These are phyloP conservation scores for Nephotettix cincticeps DNA, from an alignment of 1,140 invertebrate species.

Conservation along the genomic window DNA sequence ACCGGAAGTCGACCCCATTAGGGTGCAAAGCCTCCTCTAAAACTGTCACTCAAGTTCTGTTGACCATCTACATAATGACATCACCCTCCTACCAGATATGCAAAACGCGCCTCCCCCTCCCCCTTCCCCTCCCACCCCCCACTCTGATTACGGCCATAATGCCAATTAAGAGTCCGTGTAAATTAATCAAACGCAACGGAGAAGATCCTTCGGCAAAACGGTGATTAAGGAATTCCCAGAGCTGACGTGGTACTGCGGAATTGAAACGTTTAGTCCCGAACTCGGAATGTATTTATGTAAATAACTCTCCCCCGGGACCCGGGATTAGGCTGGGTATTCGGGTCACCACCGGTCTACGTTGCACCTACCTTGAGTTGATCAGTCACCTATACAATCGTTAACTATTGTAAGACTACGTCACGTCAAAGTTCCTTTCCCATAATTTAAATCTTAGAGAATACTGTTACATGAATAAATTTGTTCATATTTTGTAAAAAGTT, in stretches of 20 bases:
- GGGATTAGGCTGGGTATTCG: too few relatives aligned
- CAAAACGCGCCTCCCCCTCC: background rate
- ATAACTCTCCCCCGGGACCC: background rate
- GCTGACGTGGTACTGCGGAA: background rate
- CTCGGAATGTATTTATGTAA: background rate
- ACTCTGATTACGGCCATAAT: background rate
- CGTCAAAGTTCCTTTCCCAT: too few relatives aligned
- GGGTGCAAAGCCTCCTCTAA: constrained; percentile 20
- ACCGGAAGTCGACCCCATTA: constrained; percentile 17
- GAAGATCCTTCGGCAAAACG: constrained; percentile 3
- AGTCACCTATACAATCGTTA: too few relatives aligned
- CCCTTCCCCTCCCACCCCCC: background rate
- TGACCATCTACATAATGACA: constrained; percentile 25
- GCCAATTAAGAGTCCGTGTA: constrained; percentile 6
- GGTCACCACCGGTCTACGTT: too few relatives aligned
- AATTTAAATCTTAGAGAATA: too few relatives aligned
- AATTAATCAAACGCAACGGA: background rate
- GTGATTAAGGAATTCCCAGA: constrained; percentile 4
- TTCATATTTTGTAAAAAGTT: too few relatives aligned
- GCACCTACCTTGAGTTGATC: too few relatives aligned
- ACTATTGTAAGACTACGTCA: too few relatives aligned
- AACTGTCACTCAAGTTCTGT: constrained; percentile 23
- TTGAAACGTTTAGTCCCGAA: constrained; percentile 7
- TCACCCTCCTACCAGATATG: constrained; percentile 11
- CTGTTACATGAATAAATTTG: too few relatives aligned